phyloP scores from a whole-genome alignment of 2,113 vertebrate species.

The Python bivittatus region DNA sequence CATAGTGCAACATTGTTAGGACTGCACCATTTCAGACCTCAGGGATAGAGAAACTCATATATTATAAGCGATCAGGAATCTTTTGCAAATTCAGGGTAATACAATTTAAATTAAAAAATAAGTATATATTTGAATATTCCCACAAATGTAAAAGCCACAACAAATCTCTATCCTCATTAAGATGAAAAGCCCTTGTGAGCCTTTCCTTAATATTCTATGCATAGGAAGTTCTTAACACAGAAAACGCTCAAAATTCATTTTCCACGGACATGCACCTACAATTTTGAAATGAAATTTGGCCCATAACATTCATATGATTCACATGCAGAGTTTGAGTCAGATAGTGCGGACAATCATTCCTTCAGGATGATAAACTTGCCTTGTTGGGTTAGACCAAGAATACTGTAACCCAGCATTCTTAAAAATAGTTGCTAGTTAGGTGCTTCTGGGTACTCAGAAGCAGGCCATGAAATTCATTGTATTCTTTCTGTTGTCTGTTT shows the following conservation, averaged over 20 bases:
- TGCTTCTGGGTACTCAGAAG: not conserved
- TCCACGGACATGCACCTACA: not conserved
- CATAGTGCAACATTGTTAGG: not conserved
- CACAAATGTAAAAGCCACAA: not conserved
- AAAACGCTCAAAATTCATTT: not conserved
- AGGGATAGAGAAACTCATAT: not conserved
- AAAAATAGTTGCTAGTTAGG: not conserved
- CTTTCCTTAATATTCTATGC: not conserved
- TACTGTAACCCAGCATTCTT: not conserved
- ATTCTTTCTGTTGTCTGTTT: not conserved
- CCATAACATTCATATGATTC: not conserved
- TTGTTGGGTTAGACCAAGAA: not conserved
- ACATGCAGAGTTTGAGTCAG: not conserved
- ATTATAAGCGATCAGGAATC: not conserved
- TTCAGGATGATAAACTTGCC: not conserved
- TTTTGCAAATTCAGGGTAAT: not conserved
- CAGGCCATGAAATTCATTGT: no score
- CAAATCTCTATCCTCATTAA: not conserved
- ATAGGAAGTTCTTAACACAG: not conserved
- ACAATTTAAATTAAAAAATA: not conserved
- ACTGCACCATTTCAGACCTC: not conserved
- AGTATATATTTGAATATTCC: not conserved
- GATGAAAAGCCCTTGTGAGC: not conserved
- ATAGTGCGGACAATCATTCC: not conserved
- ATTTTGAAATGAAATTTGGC: not conserved